Conservation (phyloP, 2,888 invertebrate genomes). For the Hymenopus coronatus region DNA sequence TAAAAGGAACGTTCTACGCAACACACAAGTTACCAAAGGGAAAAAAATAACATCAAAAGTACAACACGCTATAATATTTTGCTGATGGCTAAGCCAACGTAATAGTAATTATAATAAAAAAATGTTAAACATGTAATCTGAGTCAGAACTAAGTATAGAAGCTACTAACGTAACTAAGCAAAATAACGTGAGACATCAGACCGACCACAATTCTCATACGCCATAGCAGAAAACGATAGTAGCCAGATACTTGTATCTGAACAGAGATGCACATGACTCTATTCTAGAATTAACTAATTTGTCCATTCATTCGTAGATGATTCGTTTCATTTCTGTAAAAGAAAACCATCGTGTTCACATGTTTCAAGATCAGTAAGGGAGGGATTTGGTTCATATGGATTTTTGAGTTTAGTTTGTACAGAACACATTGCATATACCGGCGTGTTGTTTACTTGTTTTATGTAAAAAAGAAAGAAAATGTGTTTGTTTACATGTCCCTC, state of each 20-base stretch:
- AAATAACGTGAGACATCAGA: not conserved
- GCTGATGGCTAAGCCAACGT: not conserved
- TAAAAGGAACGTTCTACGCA: not conserved
- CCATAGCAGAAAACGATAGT: not conserved
- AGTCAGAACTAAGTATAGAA: not conserved
- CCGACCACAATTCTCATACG: not conserved
- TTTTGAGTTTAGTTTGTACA: not conserved
- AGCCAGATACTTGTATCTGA: not conserved
- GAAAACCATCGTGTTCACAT: conserved; percentile 1
- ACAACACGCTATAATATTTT: conserved; percentile 8
- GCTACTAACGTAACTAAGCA: not conserved
- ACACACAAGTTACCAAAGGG: conserved; percentile 2
- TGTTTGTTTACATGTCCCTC: conserved; percentile 35
- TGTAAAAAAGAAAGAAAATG: not conserved
- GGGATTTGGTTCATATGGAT: conserved; percentile 19
- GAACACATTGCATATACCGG: not conserved
- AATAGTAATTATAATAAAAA: not conserved
- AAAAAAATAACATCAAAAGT: conserved; percentile 9
- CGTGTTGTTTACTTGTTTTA: not conserved
- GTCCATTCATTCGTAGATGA: not conserved
- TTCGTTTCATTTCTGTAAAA: conserved; percentile 18
- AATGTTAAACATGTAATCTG: not conserved
- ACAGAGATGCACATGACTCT: not conserved
- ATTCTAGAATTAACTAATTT: not conserved
- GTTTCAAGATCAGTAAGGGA: not conserved